These are phyloP conservation scores for Peromyscus polionotus DNA, from an alignment of 2,113 vertebrate species.

Conservation along the genomic window DNA sequence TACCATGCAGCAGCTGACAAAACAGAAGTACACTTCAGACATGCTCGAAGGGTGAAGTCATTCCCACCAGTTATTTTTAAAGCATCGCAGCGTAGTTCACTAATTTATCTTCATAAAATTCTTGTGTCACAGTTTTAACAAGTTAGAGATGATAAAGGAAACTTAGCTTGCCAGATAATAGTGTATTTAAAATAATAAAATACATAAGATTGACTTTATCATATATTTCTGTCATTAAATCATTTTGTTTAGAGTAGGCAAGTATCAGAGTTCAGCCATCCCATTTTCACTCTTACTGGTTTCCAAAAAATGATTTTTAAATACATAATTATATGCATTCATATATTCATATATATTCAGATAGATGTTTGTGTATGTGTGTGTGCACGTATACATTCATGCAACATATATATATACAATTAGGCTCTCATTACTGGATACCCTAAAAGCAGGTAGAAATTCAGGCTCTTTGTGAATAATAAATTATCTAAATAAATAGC, in stretches of 20 bases:
- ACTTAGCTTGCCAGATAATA: constrained; percentile 45
- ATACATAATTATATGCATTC: not conserved
- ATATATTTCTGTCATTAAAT: not conserved
- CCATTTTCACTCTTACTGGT: not conserved
- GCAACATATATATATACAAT: not conserved
- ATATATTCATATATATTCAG: not conserved
- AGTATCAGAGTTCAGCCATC: not conserved
- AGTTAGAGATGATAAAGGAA: constrained; percentile 44
- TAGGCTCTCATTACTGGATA: not conserved
- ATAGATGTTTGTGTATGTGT: not conserved
- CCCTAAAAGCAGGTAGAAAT: not conserved
- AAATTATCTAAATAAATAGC: not conserved
- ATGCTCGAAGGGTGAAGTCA: constrained; percentile 68
- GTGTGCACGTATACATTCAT: not conserved
- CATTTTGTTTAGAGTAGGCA: constrained; percentile 15
- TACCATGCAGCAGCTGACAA: constrained; percentile 59
- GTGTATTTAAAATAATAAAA: constrained; percentile 60
- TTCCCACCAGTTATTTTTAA: constrained; percentile 48
- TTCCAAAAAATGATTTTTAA: constrained; percentile 27
- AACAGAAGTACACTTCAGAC: constrained; percentile 51
- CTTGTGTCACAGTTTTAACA: constrained; percentile 42
- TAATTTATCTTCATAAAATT: constrained; percentile 75
- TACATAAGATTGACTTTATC: constrained; percentile 11
- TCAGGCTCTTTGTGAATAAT: not conserved
- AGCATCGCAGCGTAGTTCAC: constrained; percentile 48